Conservation (phyloP, 2,797 vertebrate genomes). For the Falco peregrinus region DNA sequence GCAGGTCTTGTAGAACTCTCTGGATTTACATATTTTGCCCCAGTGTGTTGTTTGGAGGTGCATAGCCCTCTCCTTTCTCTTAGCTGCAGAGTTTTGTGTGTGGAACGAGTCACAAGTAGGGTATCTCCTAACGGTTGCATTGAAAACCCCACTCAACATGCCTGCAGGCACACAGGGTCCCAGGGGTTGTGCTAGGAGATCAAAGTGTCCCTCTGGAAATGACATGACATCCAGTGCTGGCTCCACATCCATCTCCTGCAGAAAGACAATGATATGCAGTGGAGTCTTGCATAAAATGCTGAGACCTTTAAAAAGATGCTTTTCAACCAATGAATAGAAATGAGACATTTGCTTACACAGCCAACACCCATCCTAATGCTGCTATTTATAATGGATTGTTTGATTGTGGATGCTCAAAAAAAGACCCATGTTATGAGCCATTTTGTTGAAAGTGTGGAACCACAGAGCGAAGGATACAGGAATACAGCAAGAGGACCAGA, state of each 20-base stretch:
- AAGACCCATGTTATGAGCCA: not conserved
- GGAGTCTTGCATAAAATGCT: not conserved
- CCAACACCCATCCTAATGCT: not conserved
- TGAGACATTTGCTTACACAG: not conserved
- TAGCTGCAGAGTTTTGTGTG: not conserved
- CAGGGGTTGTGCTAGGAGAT: not conserved
- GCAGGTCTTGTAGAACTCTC: not conserved
- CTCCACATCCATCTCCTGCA: not conserved
- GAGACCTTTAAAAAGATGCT: not conserved
- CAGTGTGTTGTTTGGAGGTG: not conserved
- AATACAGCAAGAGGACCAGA: not conserved
- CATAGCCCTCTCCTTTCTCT: not conserved
- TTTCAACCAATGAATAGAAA: not conserved
- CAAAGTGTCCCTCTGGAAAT: not conserved
- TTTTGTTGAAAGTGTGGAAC: not conserved
- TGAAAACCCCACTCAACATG: accelerated
- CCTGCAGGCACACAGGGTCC: not conserved
- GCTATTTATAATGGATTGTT: not conserved
- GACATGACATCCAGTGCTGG: not conserved
- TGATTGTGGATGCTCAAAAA: not conserved
- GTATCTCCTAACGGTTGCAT: not conserved
- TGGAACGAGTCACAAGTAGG: not conserved
- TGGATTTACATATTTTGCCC: not conserved
- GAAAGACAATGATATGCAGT: no score
- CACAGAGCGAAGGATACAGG: not conserved